Evolutionary conservation across 1,140 invertebrate species (phyloP), one percentile per base, ranked within the genome.

Genomic region (Rhizoglyphus robini): DNA sequence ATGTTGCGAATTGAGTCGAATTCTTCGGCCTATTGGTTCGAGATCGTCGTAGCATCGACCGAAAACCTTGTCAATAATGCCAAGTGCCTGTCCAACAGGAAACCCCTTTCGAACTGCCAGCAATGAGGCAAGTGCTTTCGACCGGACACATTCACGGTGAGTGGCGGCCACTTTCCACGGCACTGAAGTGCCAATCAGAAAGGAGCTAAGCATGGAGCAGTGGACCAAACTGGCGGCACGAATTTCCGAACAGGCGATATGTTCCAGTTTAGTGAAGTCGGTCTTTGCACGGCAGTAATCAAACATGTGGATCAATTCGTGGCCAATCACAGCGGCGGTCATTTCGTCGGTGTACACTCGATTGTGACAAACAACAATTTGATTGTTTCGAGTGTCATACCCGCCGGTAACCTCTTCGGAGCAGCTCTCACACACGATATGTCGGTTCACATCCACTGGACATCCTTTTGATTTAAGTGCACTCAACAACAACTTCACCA

Each of bases 261-360:
- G 94, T 71, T 95, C 85, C 63, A 93, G 77, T 74, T 96, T 92
- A 69, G 82, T 86, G 69, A 93, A 89, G 74, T 97, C 86, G 36
- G 96, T 73, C 62, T 96, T 83, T 69, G 91, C 87, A 48, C 83
- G 81, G 76, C 93, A 97, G 72, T 85, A 88, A 75, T 97, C 94
- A 76, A 94, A 96, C 88, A 96, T 95, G 75, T 97, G 94, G 47
- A 96, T 85, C 80, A 97, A 82, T 77, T 97, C 94, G 76, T 97
- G 94, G 1, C 84, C 82, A 3, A 97, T 73, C 5, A 91, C 85
- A 66, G 84, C 84, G 74, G 87, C 84, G 0, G 91, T 82, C 74
- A 83, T 75, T 41, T 76, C 79, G 51, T 71, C 79, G 5, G 31
- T 67, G 20, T 41, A 65, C 18, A 83, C 82, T 58, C 83, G 82